Conservation (phyloP, 2,888 invertebrate genomes). For the Amiota mariae region DNA sequence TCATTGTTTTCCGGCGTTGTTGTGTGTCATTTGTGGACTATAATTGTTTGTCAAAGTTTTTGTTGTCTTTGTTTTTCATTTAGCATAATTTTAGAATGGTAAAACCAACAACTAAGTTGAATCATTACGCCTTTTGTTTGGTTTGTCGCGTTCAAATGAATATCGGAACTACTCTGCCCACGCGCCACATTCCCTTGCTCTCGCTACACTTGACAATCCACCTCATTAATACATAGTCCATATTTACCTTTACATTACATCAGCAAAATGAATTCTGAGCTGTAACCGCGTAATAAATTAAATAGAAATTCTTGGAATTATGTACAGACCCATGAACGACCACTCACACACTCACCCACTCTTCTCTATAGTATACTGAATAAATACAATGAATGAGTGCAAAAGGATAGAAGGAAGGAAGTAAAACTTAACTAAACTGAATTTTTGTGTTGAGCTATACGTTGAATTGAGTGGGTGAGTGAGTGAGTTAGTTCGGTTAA, state of each 20-base stretch:
- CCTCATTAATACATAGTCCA: slow-evolving; percentile 54
- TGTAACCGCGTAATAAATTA: slow-evolving; percentile 55
- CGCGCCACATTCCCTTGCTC: background rate
- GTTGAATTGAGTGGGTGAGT: too few relatives aligned
- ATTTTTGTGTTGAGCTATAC: background rate
- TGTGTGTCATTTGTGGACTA: background rate
- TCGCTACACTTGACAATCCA: background rate
- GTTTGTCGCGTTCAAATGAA: background rate
- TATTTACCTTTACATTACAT: slow-evolving; percentile 51
- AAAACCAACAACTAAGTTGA: too few relatives aligned
- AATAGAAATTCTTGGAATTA: slow-evolving; percentile 48
- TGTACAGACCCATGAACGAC: slow-evolving; percentile 30
- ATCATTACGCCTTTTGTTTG: slow-evolving; percentile 37
- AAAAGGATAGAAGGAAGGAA: too few relatives aligned
- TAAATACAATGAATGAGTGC: too few relatives aligned
- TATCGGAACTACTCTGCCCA: background rate
- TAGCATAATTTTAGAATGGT: slow-evolving; percentile 57
- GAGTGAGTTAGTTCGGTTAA: background rate
- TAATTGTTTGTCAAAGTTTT: background rate
- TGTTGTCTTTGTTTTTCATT: slow-evolving; percentile 33
- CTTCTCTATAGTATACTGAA: too few relatives aligned
- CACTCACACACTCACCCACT: background rate
- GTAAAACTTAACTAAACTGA: too few relatives aligned
- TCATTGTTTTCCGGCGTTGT: too few relatives aligned
- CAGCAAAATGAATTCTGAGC: slow-evolving; percentile 61